Percentiles rank a stretch among this genome's conserved stretches.
These are phyloP conservation scores for Rotaria macrura DNA, from an alignment of 2,888 invertebrate species.

Conservation along the genomic window DNA sequence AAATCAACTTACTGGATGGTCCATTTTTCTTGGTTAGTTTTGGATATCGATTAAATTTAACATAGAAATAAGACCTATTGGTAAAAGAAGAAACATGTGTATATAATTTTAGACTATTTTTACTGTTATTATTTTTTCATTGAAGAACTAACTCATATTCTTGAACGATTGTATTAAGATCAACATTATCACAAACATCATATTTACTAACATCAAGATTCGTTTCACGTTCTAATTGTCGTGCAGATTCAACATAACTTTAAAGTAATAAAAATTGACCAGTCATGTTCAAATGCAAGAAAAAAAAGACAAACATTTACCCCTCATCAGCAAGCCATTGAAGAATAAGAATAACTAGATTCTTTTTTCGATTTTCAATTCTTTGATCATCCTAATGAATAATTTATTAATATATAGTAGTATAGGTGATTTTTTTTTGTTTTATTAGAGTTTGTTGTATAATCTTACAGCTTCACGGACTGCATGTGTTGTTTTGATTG, in stretches of 20 bases:
- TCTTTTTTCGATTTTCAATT: constrained; percentile 47
- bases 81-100: not conserved
- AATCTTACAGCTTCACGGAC: constrained; percentile 29
- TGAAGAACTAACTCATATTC: constrained; percentile 62
- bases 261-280: not conserved
- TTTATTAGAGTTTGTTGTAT: no score
- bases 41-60: constrained; percentile 75
- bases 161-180: constrained; percentile 72
- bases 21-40: constrained; percentile 60
- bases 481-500: constrained; percentile 29
- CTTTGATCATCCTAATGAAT: constrained; percentile 43
- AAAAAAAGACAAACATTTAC: constrained; percentile 38
- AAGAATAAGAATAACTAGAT: constrained; percentile 48
- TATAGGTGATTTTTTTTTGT: not conserved
- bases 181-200: constrained; percentile 75
- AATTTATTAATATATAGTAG: not conserved
- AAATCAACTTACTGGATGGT: constrained; percentile 6
- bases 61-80: constrained; percentile 60
- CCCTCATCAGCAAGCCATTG: constrained; percentile 51
- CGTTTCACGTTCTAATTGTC: constrained; percentile 62
- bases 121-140: not conserved
- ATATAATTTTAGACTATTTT: no score
- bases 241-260: constrained; percentile 58
- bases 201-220: constrained; percentile 57
- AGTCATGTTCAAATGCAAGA: not conserved